Evolutionary conservation across 2,113 vertebrate genomes (phyloP), one percentile per base, ranked within the genome.

Genomic region (Zosterops pallidus): DNA sequence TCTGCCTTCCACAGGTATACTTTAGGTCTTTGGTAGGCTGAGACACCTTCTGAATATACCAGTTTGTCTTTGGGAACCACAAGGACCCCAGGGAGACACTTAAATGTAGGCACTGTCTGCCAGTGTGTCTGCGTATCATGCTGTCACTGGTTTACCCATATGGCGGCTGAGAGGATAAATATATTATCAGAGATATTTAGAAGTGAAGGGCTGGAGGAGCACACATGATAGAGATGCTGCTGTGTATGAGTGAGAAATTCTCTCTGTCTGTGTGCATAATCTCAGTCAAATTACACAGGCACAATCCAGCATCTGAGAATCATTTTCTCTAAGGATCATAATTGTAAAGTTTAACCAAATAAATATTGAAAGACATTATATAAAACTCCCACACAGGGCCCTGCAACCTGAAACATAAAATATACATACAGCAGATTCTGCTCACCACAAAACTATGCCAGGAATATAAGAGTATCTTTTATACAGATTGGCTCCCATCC

Each of bases 401-500:
- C 26, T 96, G 94, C 92, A 96, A 96, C 93, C 87, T 93, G 93
- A 95, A 97, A 94, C 94, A 77, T 93, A 96, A 97, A 97, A 94
- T 95, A 97, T 88, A 95, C 93, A 95, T 96, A 90, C 69, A 95
- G 90, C 56, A 89, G 62, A 93, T 95, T 83, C 97, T 92, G 41
- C 79, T 95, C 67, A 92, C 92, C 86, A 24, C 84, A 93, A 88
- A 96, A 89, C 81, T 97, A 91, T 94, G 79, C 83, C 79, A 92
- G 76, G 86, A 97, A 92, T 96, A 97, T 86, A 96, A 96, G 82
- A 91, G 94, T 96, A 96, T 96, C 96, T 92, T 97, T 96, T 94
- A 94, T 95, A 89, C 84, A 78, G 69, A 55, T 97, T 97, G 96
- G 97, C 96, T 96, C 72, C n/a, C 47, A 52, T 97, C 97, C 97